A percentile compares a stretch with the other conserved stretches of the same genome.
phyloP scores from a whole-genome alignment of 2,113 vertebrate species.

The Circaetus cinerascens region DNA sequence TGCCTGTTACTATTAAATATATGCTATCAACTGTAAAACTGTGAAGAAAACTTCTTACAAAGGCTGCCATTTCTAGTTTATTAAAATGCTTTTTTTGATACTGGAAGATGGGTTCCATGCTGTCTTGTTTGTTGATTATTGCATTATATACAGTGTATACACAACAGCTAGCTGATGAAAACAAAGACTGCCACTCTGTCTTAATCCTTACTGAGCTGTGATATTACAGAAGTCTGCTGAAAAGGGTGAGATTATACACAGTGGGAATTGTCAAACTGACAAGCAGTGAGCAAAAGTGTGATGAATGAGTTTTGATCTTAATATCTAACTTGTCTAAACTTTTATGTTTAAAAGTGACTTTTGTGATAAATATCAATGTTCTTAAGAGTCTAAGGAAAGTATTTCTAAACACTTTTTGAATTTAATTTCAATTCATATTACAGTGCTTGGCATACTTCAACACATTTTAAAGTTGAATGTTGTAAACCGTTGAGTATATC shows the following conservation, averaged over 20 bases:
- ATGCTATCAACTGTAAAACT: slow-evolving; percentile 47
- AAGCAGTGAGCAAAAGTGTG: background rate
- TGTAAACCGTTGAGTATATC: background rate
- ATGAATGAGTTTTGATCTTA: background rate
- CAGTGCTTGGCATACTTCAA: slow-evolving; percentile 7
- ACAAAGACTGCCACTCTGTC: background rate
- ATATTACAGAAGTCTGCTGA: background rate
- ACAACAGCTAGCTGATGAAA: background rate
- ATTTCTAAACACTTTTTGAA: background rate
- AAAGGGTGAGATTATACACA: background rate
- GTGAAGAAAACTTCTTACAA: slow-evolving; percentile 43
- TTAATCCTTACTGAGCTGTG: background rate
- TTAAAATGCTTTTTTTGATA: background rate
- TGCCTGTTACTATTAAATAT: background rate
- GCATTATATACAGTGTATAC: background rate
- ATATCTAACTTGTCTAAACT: background rate
- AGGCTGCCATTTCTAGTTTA: slow-evolving; percentile 26
- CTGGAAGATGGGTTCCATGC: background rate
- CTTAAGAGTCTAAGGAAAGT: background rate
- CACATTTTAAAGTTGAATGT: background rate
- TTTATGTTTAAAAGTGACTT: background rate
- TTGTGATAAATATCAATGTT: background rate
- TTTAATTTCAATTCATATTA: background rate
- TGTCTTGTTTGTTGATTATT: background rate
- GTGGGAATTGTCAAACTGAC: background rate